Percentiles rank a stretch among this genome's conserved stretches.
phyloP scores from a whole-genome alignment of 53 echinoderm and acorn worm genomes.

The Paracentrotus lividus region DNA sequence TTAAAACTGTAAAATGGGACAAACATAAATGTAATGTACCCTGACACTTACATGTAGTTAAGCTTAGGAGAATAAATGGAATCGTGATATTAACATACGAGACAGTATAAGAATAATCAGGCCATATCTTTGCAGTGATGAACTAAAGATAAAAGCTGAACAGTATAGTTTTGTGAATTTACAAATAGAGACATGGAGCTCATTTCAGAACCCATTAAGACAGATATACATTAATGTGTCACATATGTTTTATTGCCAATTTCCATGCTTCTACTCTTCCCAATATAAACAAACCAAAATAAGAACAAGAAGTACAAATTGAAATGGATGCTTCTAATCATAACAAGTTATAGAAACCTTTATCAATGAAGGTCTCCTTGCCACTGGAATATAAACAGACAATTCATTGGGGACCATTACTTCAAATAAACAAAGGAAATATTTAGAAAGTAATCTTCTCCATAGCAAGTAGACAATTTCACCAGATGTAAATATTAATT shows the following conservation, averaged over 20 bases:
- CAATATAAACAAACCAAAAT: not conserved
- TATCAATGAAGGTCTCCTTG: slow-evolving; percentile 13
- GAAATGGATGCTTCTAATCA: slow-evolving; percentile 42
- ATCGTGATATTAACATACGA: no score
- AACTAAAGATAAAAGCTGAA: not conserved
- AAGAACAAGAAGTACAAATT: not conserved
- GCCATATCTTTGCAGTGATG: not conserved
- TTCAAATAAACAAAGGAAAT: not conserved
- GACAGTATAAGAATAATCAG: not conserved
- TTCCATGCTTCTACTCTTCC: not conserved
- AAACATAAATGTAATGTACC: no score
- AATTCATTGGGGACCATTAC: not conserved
- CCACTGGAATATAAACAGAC: not conserved
- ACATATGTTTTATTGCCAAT: not conserved
- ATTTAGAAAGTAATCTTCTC: slow-evolving; percentile 8
- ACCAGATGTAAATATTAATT: slow-evolving; percentile 4
- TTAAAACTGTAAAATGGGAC: no score
- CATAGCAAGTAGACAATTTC: not conserved
- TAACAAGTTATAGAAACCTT: not conserved
- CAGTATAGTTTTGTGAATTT: not conserved
- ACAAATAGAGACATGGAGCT: not conserved
- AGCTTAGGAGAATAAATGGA: no score
- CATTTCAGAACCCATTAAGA: not conserved
- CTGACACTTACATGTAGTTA: no score
- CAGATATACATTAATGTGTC: not conserved